phyloP scores from a whole-genome alignment of 2,888 invertebrate species.

The Bugula neritina region DNA sequence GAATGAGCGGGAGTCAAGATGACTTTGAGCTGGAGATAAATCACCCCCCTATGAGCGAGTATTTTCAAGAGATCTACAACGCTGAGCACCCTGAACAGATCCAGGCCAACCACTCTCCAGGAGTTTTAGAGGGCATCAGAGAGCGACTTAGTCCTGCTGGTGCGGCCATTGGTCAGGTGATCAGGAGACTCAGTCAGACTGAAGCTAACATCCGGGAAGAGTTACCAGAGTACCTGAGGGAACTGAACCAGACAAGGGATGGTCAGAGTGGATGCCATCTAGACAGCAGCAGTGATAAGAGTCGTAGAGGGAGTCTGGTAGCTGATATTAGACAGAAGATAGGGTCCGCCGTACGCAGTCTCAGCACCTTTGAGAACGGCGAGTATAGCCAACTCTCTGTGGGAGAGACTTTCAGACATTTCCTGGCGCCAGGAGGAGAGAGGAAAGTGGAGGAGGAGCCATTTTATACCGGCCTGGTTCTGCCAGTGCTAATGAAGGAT shows the following conservation, averaged over 20 bases:
- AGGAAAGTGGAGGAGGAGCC: background rate
- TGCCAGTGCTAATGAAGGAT: background rate
- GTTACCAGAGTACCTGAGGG: background rate
- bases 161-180: conserved; percentile 3
- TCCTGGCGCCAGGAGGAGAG: background rate
- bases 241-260: background rate
- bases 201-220: background rate
- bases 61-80: background rate
- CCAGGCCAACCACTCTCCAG: background rate
- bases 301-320: background rate
- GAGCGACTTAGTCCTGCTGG: conserved; percentile 6
- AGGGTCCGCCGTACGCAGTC: background rate
- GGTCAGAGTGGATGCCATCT: background rate
- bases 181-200: background rate
- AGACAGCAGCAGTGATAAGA: background rate
- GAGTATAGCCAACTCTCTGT: background rate
- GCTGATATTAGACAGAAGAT: background rate
- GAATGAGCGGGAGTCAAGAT: background rate
- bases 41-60: background rate
- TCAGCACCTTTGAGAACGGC: conserved; percentile 1
- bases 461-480: background rate
- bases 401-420: background rate
- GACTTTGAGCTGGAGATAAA: conserved; percentile 2
- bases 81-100: background rate
- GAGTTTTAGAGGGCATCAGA: background rate